Evolutionary conservation across 1,140 invertebrate species (phyloP).

Genomic region (Diorhabda carinulata): DNA sequence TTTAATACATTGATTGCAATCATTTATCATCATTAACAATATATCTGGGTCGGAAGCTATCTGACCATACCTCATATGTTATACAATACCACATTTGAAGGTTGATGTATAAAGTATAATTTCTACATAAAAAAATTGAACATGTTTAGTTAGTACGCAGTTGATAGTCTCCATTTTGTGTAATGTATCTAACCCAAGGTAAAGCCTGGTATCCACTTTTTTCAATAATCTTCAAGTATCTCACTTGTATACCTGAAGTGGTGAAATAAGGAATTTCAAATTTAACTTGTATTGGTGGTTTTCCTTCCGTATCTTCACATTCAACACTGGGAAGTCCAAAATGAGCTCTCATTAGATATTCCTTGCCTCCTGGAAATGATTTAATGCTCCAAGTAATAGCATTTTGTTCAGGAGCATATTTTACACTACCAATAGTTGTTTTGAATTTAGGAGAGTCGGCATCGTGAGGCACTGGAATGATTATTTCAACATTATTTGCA

Average conservation of each 20-base stretch:
- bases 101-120: too few species aligned
- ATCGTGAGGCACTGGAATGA: conserved; percentile 97
- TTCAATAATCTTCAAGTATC: conserved; percentile 99
- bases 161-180: conserved; percentile 99
- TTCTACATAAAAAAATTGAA: too few species aligned
- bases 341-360: conserved; percentile 98
- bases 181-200: conserved; percentile 99
- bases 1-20: too few species aligned
- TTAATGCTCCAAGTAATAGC: conserved; percentile 99
- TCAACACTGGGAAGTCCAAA: conserved; percentile 98
- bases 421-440: conserved; percentile 95
- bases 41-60: too few species aligned
- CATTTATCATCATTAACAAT: too few species aligned
- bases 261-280: conserved; percentile 99
- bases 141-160: conserved; percentile 83
- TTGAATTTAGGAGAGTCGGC: conserved; percentile 99
- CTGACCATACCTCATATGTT: too few species aligned
- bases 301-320: conserved; percentile 92
- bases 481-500: conserved; percentile 98
- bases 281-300: conserved; percentile 97
- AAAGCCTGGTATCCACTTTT: conserved; percentile 99
- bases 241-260: conserved; percentile 96
- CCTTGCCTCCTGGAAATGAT: conserved; percentile 98
- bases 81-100: too few species aligned
- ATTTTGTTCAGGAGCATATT: conserved; percentile 96